phyloP scores from a whole-genome alignment of 2,797 vertebrate species.

The Darevskia nairensis region DNA sequence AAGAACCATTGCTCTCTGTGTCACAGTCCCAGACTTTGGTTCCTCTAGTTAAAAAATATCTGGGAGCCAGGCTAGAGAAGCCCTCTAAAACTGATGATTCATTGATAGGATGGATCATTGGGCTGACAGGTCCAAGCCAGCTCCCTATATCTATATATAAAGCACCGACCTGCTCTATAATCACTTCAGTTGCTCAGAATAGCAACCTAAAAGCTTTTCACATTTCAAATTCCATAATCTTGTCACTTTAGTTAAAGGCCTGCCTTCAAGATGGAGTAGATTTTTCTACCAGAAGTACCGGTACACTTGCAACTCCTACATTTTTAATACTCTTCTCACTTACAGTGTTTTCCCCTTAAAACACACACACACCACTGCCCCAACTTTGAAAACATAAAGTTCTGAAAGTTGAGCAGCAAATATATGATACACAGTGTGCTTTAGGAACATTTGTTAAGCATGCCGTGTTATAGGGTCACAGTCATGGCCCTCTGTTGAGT shows the following conservation, averaged over 20 bases:
- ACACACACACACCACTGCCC: conserved; percentile 8
- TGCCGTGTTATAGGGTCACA: too few species aligned
- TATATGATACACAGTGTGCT: not conserved
- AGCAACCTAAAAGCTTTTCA: conserved; percentile 48
- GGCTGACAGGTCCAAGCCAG: not conserved
- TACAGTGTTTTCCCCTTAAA: not conserved
- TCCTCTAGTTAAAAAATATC: not conserved
- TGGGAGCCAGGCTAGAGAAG: not conserved
- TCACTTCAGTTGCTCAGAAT: conserved; percentile 39
- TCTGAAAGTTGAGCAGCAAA: not conserved
- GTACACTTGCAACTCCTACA: conserved; percentile 43
- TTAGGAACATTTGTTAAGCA: not conserved
- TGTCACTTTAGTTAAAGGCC: conserved; percentile 40
- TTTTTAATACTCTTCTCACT: conserved; percentile 52
- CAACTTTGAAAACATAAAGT: conserved; percentile 27
- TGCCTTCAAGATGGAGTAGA: conserved; percentile 36
- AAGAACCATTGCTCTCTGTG: not conserved
- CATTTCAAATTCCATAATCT: conserved; percentile 38
- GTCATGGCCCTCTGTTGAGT: too few species aligned
- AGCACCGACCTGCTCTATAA: conserved; percentile 10
- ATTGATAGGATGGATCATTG: not conserved
- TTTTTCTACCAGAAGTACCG: conserved; percentile 31
- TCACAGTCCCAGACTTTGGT: not conserved
- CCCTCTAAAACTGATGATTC: not conserved
- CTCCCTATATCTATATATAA: not conserved